These are phyloP conservation scores for Cheilosia grossa DNA, from an alignment of 2,888 invertebrate species.

Conservation along the genomic window DNA sequence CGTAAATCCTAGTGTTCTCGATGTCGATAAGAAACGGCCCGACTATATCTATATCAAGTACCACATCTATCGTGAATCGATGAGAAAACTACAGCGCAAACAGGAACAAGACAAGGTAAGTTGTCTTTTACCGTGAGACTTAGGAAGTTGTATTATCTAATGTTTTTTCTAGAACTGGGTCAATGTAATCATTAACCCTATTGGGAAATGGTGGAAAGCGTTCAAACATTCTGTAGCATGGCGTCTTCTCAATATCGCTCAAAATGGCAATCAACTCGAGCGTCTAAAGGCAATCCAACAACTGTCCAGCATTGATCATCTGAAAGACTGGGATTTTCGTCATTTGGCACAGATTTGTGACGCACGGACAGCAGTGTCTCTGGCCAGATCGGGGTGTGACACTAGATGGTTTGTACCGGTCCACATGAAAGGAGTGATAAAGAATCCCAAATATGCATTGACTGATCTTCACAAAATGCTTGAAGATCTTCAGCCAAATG, in stretches of 20 bases:
- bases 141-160: neutral
- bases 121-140: neutral
- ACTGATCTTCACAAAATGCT: conserved; percentile 80
- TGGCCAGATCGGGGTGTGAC: conserved; percentile 90
- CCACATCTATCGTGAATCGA: conserved; percentile 83
- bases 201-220: conserved; percentile 86
- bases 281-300: conserved; percentile 87
- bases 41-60: conserved; percentile 85
- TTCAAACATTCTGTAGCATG: conserved; percentile 87
- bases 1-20: conserved; percentile 82
- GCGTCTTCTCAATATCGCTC: conserved; percentile 87
- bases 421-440: conserved; percentile 84
- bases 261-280: conserved; percentile 86
- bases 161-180: conserved; percentile 80
- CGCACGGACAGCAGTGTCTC: conserved; percentile 89
- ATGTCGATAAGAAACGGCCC: conserved; percentile 82
- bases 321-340: conserved; percentile 88
- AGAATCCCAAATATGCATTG: conserved; percentile 81
- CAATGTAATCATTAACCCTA: conserved; percentile 82
- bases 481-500: conserved; percentile 78
- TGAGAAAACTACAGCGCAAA: conserved; percentile 80
- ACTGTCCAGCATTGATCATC: conserved; percentile 87
- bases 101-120: conserved; percentile 81
- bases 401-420: conserved; percentile 90
- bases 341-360: conserved; percentile 92